Conservation (phyloP, 2,888 invertebrate species). For the Corbicula japonica region DNA sequence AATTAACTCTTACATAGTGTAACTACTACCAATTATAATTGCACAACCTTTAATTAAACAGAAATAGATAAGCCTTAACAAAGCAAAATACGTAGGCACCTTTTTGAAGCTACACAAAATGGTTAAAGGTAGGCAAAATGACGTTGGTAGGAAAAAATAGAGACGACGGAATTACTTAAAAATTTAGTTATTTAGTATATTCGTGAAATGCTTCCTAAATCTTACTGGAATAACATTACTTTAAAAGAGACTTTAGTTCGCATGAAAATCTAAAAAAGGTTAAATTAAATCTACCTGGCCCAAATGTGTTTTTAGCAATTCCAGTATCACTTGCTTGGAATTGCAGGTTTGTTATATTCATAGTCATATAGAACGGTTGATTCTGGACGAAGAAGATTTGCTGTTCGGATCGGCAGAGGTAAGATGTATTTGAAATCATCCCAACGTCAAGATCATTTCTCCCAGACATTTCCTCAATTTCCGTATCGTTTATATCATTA, state of each 20-base stretch:
- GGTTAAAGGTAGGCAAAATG: no score
- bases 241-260: background rate
- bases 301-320: conserved; percentile 2
- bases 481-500: background rate
- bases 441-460: background rate
- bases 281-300: conserved; percentile 14
- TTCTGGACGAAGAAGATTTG: background rate
- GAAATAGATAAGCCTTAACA: no score
- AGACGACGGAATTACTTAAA: background rate
- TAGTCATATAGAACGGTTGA: conserved; percentile 5
- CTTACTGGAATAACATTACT: background rate
- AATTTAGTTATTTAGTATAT: background rate
- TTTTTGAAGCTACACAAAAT: no score
- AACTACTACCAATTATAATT: no score
- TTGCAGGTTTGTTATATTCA: conserved; percentile 16
- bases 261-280: background rate
- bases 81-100: no score
- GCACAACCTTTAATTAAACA: no score
- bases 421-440: conserved; percentile 1
- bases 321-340: conserved; percentile 19
- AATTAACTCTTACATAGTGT: no score
- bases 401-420: background rate
- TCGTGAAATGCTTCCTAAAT: background rate
- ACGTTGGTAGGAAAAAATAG: no score
- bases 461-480: background rate